These are phyloP conservation scores for Scaeva pyrastri DNA, from an alignment of 2,888 invertebrate species.

Conservation along the genomic window DNA sequence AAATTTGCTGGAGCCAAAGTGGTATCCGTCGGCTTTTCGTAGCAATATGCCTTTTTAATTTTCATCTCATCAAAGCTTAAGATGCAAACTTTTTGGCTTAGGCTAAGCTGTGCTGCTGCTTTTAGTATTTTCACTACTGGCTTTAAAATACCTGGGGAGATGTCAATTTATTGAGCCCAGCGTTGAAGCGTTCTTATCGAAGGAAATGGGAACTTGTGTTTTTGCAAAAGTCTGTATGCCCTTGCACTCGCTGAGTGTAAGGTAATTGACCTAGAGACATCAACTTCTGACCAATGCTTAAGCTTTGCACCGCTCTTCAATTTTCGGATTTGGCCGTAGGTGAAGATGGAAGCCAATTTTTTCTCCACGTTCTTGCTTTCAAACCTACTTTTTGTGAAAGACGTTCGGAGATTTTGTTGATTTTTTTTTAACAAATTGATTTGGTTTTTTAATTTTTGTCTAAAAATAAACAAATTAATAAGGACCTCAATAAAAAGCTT, in stretches of 20 bases:
- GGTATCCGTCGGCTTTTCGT: background rate
- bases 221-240: conserved; percentile 58
- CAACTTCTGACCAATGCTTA: conserved; percentile 54
- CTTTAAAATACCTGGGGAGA: conserved; percentile 26
- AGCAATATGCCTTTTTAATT: background rate
- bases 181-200: conserved; percentile 65
- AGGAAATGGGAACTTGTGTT: conserved; percentile 64
- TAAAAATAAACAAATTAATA: too few species aligned
- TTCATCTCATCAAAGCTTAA: background rate
- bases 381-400: too few species aligned
- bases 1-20: background rate
- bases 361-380: too few species aligned
- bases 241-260: conserved; percentile 10
- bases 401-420: too few species aligned
- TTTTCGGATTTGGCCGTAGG: too few species aligned
- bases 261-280: conserved; percentile 56
- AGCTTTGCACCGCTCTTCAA: too few species aligned
- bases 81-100: background rate
- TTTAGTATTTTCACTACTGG: background rate
- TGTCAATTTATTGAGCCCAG: conserved; percentile 66
- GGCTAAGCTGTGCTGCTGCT: background rate
- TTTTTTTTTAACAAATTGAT: too few species aligned
- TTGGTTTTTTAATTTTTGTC: too few species aligned
- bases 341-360: too few species aligned
- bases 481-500: too few species aligned